Evolutionary conservation across 2,113 vertebrate genomes (phyloP).

Genomic region (Plotosus lineatus): DNA sequence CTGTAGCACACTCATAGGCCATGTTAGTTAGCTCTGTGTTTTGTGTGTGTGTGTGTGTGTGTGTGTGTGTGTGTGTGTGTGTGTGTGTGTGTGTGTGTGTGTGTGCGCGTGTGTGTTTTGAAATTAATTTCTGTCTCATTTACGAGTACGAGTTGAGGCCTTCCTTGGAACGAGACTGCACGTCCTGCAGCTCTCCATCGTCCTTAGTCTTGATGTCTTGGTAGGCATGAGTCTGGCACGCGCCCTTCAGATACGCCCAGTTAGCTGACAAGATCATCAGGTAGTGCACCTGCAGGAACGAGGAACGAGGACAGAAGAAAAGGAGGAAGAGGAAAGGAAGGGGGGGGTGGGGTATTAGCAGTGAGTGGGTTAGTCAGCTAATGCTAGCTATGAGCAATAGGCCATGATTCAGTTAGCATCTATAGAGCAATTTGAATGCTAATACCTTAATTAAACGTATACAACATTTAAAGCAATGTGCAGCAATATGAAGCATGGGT

Average conservation of each 20-base stretch:
- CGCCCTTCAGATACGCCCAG: conserved; percentile 99
- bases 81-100: conserved; percentile 22
- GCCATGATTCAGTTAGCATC: conserved; percentile 32
- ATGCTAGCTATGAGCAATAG: conserved; percentile 80
- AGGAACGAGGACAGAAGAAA: conserved; percentile 72
- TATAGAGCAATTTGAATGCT: neutral
- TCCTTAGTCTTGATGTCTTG: conserved; percentile 99
- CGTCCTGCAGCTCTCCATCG: conserved; percentile 95
- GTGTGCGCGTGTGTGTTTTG: too few species aligned
- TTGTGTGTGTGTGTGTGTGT: conserved; percentile 67
- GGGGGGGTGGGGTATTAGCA: conserved; percentile 73
- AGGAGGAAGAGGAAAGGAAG: neutral
- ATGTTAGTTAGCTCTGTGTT: conserved; percentile 75
- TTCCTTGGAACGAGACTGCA: conserved; percentile 97
- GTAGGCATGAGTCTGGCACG: conserved; percentile 95
- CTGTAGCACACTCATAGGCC: conserved; percentile 61
- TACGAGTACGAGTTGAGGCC: conserved; percentile 99
- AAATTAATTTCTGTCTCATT: conserved; percentile 63
- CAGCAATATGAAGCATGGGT: neutral
- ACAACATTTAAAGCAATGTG: conserved; percentile 1
- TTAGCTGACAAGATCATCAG: conserved; percentile 98
- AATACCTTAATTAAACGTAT: neutral
- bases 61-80: conserved; percentile 25
- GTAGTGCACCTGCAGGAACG: conserved; percentile 94
- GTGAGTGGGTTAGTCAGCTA: conserved; percentile 85